phyloP scores from a whole-genome alignment of 2,888 invertebrate species.

The Drosophila affinis region DNA sequence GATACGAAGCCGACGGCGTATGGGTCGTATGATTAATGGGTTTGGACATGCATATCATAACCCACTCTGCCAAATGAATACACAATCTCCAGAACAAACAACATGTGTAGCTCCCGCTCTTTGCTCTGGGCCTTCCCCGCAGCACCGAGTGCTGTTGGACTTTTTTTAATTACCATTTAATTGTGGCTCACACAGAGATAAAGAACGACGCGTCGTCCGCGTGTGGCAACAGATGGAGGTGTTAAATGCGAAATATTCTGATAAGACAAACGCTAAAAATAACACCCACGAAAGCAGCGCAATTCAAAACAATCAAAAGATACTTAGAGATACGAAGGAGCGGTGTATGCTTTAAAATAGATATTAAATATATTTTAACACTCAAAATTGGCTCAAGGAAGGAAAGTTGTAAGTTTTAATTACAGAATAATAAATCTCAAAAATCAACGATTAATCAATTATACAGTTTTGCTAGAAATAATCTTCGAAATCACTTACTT shows the following conservation, averaged over 20 bases:
- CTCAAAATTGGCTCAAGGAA: too few relatives aligned
- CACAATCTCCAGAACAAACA: background rate
- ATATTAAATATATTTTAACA: background rate
- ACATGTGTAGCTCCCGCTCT: conserved; percentile 10
- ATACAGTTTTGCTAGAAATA: background rate
- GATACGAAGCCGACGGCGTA: conserved; percentile 9
- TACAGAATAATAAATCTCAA: too few relatives aligned
- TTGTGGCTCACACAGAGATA: conserved; percentile 31
- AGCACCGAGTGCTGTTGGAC: background rate
- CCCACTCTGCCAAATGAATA: conserved; percentile 11
- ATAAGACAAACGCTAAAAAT: conserved; percentile 43
- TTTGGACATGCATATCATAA: background rate
- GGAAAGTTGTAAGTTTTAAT: too few relatives aligned
- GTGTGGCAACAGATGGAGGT: conserved; percentile 27
- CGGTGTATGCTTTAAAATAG: conserved; percentile 1
- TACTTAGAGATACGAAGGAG: conserved; percentile 44
- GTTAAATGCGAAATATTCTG: conserved; percentile 33
- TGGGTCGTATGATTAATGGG: background rate
- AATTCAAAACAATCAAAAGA: conserved; percentile 54
- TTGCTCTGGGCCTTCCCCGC: background rate
- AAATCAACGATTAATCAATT: too few relatives aligned
- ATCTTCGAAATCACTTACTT: background rate
- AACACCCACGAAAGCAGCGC: conserved; percentile 11
- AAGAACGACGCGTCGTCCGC: conserved; percentile 10
- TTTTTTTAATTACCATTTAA: conserved; percentile 63